A percentile compares a stretch with the other conserved stretches of the same genome.
Evolutionary conservation across 2,888 invertebrate genomes (phyloP).

Genomic region (Podotricha telesiphe): DNA sequence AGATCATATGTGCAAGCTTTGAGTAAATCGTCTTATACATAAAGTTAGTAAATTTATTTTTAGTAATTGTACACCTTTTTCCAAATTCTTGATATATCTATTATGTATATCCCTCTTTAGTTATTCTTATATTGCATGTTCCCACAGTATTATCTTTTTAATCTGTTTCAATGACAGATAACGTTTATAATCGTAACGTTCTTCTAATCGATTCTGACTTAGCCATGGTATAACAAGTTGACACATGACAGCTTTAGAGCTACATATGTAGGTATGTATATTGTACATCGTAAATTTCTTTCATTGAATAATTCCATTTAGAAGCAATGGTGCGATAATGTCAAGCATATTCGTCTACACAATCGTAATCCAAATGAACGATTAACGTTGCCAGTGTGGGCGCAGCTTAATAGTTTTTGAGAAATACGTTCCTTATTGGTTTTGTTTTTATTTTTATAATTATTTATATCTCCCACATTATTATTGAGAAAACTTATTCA

Average conservation of each 20-base stretch:
- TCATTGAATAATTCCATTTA: slow-evolving; percentile 54
- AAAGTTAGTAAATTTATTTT: background rate
- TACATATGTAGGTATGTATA: slow-evolving; percentile 25
- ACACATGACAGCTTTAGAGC: slow-evolving; percentile 41
- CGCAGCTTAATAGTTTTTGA: slow-evolving; percentile 61
- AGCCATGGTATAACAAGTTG: slow-evolving; percentile 36
- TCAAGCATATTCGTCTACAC: slow-evolving; percentile 72
- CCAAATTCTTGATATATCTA: background rate
- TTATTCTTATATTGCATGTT: background rate
- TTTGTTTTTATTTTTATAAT: background rate
- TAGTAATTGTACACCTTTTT: too few species aligned
- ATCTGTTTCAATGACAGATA: slow-evolving; percentile 23
- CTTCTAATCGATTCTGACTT: slow-evolving; percentile 27
- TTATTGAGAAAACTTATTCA: background rate
- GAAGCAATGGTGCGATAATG: slow-evolving; percentile 72
- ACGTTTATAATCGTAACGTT: slow-evolving; percentile 24
- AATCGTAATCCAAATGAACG: slow-evolving; percentile 77
- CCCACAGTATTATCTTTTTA: slow-evolving; percentile 10
- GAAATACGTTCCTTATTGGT: slow-evolving; percentile 1
- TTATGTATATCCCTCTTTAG: background rate
- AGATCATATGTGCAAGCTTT: background rate
- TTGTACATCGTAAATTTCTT: slow-evolving; percentile 35
- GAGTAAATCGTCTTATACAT: background rate
- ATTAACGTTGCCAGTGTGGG: slow-evolving; percentile 72
- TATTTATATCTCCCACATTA: background rate